These are phyloP conservation scores for Pollachius pollachius DNA, from an alignment of 2,113 vertebrate species.

Conservation along the genomic window DNA sequence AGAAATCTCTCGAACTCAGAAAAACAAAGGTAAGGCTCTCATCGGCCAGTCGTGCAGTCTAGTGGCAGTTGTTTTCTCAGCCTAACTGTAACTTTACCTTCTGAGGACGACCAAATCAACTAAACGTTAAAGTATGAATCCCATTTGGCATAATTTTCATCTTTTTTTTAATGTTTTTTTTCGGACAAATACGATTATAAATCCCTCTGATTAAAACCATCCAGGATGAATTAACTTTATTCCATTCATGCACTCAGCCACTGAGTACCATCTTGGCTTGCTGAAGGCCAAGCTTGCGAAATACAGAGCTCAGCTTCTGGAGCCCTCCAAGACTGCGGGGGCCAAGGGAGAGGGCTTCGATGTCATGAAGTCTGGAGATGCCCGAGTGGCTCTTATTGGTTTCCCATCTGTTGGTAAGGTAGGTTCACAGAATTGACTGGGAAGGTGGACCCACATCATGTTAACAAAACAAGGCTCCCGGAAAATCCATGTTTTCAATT, in stretches of 20 bases:
- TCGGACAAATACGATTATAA: too few species aligned
- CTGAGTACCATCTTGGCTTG: slow-evolving; percentile 95
- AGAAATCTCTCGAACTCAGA: slow-evolving; percentile 95
- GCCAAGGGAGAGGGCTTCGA: slow-evolving; percentile 97
- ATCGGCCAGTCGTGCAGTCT: too few species aligned
- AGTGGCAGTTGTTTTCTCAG: neutral
- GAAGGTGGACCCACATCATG: neutral
- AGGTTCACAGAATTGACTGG: slow-evolving; percentile 53
- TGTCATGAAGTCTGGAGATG: slow-evolving; percentile 99
- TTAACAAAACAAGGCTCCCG: neutral
- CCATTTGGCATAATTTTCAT: too few species aligned
- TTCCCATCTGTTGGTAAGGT: slow-evolving; percentile 99
- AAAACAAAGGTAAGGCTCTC: slow-evolving; percentile 85
- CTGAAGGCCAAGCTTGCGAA: slow-evolving; percentile 97
- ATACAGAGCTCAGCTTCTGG: slow-evolving; percentile 92
- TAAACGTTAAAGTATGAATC: too few species aligned
- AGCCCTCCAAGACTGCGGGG: slow-evolving; percentile 88
- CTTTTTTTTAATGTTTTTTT: too few species aligned
- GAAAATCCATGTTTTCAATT: neutral
- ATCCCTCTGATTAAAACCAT: too few species aligned
- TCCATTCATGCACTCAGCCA: slow-evolving; percentile 74
- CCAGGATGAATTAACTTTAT: too few species aligned
- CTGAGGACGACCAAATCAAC: neutral
- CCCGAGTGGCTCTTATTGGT: slow-evolving; percentile 93
- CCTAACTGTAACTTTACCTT: neutral